A percentile compares a stretch with the other conserved stretches of the same genome.
Evolutionary conservation across 2,113 vertebrate species (phyloP).

Genomic region (Scopus umbretta): DNA sequence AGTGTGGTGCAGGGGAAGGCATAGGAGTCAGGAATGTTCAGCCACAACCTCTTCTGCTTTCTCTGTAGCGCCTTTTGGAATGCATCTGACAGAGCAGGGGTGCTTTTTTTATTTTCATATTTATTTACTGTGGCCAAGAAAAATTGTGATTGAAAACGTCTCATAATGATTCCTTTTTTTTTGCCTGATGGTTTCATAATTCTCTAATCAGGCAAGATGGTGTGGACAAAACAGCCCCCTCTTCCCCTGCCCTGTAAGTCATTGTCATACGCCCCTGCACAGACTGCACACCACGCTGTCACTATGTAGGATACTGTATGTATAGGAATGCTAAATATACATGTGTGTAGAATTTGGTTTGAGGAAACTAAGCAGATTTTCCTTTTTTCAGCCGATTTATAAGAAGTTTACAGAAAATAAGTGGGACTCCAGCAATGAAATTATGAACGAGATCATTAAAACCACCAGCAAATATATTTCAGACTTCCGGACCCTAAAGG

Average conservation of each 20-base stretch:
- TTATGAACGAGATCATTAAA: conserved; percentile 70
- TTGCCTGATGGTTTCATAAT: background rate
- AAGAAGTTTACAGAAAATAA: conserved; percentile 73
- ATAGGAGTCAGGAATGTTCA: background rate
- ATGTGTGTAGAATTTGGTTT: background rate
- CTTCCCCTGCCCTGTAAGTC: background rate
- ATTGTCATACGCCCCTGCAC: background rate
- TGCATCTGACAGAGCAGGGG: background rate
- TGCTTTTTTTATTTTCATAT: background rate
- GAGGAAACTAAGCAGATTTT: background rate
- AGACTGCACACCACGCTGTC: fast-evolving
- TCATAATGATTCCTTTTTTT: background rate
- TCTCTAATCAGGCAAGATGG: background rate
- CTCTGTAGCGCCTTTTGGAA: background rate
- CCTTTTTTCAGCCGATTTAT: conserved; percentile 69
- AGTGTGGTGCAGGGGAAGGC: background rate
- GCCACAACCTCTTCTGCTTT: background rate
- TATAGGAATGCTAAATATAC: background rate
- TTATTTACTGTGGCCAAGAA: background rate
- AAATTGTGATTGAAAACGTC: background rate
- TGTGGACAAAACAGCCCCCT: background rate
- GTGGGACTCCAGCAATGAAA: conserved; percentile 70
- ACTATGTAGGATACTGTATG: background rate
- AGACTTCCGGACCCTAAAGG: conserved; percentile 67
- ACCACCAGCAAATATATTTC: conserved; percentile 45